phyloP scores from a whole-genome alignment of 2,113 vertebrate species.

The Phylloscopus trochiloides region DNA sequence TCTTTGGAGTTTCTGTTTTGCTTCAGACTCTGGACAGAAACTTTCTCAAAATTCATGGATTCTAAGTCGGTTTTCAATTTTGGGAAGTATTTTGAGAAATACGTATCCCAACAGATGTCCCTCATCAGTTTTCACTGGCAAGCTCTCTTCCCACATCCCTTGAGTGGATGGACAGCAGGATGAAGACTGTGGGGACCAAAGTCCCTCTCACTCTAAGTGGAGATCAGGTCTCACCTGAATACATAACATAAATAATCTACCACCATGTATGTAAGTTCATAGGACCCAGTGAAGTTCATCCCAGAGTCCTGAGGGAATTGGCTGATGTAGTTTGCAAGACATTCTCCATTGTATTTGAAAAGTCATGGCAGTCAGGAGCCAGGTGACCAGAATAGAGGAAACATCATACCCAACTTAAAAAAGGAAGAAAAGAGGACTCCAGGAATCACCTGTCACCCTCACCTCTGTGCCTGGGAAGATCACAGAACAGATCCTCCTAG shows the following conservation, averaged over 20 bases:
- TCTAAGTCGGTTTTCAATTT: neutral
- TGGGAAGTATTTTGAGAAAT: neutral
- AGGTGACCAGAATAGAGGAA: neutral
- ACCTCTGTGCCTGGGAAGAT: neutral
- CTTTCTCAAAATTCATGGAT: neutral
- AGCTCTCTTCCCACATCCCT: neutral
- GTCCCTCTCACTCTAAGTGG: neutral
- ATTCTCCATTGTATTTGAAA: neutral
- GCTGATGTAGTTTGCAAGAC: neutral
- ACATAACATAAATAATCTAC: neutral
- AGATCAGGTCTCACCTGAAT: neutral
- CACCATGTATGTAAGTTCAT: fast-evolving
- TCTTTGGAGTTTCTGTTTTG: neutral
- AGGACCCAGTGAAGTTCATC: neutral
- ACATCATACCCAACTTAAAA: neutral
- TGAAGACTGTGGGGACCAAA: neutral
- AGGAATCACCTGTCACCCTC: neutral
- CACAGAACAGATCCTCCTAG: neutral
- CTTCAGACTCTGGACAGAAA: neutral
- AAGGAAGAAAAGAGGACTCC: neutral
- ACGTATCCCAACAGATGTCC: neutral
- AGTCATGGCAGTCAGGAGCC: neutral
- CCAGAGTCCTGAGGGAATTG: neutral
- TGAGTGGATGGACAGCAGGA: fast-evolving
- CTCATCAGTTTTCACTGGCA: neutral